Evolutionary conservation across 2,888 invertebrate species (phyloP), one percentile per base, ranked within the genome.

Genomic region (Yponomeuta cagnagella): DNA sequence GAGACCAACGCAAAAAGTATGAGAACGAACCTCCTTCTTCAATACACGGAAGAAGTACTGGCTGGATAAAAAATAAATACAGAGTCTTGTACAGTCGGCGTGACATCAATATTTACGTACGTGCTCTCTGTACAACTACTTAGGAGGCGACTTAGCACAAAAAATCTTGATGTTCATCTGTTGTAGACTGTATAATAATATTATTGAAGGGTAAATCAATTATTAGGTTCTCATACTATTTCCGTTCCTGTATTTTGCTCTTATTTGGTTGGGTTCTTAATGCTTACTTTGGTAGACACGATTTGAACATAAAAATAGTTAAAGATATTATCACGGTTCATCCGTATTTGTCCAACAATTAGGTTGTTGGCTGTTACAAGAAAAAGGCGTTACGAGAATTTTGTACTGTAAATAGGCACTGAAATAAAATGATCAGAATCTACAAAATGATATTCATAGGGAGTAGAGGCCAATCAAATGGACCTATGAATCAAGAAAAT

Each of bases 61-160:
- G 52, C 52, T 5, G 15, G 69, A 75, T 75, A 82, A 82, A 82
- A 82, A 58, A 58, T 58, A 58, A 58, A 58, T 58, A 82, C 30
- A 33, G 30, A 8, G 33, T 65, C 30, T 31, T 30, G 33, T 65
- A 74, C 70, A 52, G 70, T n/a, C 37, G 70, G 10, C 43, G 43
- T 43, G 43, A 8, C 43, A 43, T 43, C 43, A 43, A 8, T 43
- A 43, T 43, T 43, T 43, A 43, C 43, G 43, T 43, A 43, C 43
- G 8, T 43, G 43, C 43, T 5, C 43, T 43, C 43, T 43, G 43
- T 43, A 9, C 43, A 43, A 43, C 9, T 43, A 6, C 43, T 3
- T 43, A 43, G 6, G 43, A 43, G 43, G 43, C 43, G 8, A 43
- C 43, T 43, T 43, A 8, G 43, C 43, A 43, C 43, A 3, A 43